Evolutionary conservation across 1,140 invertebrate species (phyloP).

Genomic region (Tetramorium alpestre): DNA sequence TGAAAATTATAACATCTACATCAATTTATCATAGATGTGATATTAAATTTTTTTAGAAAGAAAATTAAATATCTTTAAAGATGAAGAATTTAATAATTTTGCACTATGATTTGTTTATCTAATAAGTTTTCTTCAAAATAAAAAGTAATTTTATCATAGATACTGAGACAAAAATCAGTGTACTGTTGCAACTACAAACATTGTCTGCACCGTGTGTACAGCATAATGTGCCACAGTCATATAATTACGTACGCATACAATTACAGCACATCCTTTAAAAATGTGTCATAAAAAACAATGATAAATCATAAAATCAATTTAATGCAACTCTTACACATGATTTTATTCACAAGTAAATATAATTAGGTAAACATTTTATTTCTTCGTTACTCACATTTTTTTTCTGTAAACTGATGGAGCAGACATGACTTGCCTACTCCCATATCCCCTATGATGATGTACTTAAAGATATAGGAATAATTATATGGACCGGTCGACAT

Average conservation of each 20-base stretch:
- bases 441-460: slow-evolving; percentile 99
- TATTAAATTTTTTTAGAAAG: background rate
- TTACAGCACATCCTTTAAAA: background rate
- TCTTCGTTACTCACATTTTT: slow-evolving; percentile 96
- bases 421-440: slow-evolving; percentile 99
- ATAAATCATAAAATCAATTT: slow-evolving; percentile 8
- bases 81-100: background rate
- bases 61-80: background rate
- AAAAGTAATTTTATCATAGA: background rate
- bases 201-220: background rate
- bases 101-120: background rate
- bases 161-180: background rate
- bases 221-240: background rate
- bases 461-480: slow-evolving; percentile 99
- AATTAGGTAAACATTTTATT: background rate
- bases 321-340: background rate
- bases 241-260: background rate
- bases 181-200: background rate
- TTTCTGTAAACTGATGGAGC: slow-evolving; percentile 99
- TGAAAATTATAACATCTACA: background rate
- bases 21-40: background rate
- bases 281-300: background rate
- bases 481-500: slow-evolving; percentile 98
- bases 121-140: background rate
- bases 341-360: background rate